Evolutionary conservation across 2,888 invertebrate genomes (phyloP).

Genomic region (Euplexia lucipara): DNA sequence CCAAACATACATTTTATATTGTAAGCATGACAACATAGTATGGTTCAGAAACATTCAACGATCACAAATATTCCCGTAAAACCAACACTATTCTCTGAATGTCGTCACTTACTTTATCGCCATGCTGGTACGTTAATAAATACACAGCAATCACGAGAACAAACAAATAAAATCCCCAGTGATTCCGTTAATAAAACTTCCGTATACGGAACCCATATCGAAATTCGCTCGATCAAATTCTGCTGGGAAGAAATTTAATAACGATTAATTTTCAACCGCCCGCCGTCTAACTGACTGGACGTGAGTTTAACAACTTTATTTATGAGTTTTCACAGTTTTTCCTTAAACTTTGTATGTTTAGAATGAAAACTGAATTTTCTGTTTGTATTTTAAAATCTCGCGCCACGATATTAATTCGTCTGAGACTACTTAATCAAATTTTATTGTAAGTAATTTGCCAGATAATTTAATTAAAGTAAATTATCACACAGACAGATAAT

Average conservation of each 20-base stretch:
- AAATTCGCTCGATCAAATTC: not conserved
- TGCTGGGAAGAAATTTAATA: slow-evolving; percentile 19
- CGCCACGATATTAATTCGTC: no score
- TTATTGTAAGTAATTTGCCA: no score
- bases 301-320: slow-evolving; percentile 23
- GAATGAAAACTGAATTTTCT: not conserved
- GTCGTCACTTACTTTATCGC: no score
- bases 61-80: not conserved
- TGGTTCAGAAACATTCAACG: not conserved
- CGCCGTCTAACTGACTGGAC: not conserved
- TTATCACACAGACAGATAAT: no score
- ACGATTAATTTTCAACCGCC: slow-evolving; percentile 11
- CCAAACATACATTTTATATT: no score
- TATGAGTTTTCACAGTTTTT: slow-evolving; percentile 6
- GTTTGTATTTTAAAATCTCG: no score
- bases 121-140: not conserved
- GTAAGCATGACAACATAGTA: not conserved
- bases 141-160: not conserved
- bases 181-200: not conserved
- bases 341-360: slow-evolving; percentile 5
- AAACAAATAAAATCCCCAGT: not conserved
- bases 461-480: no score
- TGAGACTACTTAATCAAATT: no score
- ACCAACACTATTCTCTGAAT: not conserved
- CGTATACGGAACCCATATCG: not conserved